Evolutionary conservation across 2,797 vertebrate species (phyloP).

Genomic region (Macroramphosus scolopax): DNA sequence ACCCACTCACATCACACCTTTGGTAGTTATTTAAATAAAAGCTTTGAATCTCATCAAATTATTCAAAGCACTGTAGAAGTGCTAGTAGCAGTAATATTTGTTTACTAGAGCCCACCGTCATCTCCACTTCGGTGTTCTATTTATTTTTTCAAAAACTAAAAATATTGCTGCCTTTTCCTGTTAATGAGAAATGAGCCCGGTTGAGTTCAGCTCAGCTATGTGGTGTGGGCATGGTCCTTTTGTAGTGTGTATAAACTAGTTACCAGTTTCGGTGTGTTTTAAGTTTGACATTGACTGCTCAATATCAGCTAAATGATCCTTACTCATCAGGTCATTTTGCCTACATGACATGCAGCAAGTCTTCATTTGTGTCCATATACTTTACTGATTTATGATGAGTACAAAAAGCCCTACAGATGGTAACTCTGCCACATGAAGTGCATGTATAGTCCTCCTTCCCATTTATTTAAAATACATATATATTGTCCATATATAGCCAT

Average conservation of each 20-base stretch:
- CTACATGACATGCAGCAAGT: not conserved
- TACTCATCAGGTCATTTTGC: slow-evolving; percentile 21
- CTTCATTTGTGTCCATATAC: slow-evolving; percentile 10
- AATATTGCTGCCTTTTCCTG: not conserved
- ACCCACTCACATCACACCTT: slow-evolving; percentile 8
- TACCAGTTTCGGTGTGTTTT: slow-evolving; percentile 25
- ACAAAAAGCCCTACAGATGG: slow-evolving; percentile 12
- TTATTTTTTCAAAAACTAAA: slow-evolving; percentile 1
- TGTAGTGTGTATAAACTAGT: slow-evolving; percentile 24
- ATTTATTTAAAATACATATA: slow-evolving; percentile 1
- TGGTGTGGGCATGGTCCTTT: slow-evolving; percentile 63
- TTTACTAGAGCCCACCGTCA: slow-evolving; percentile 8
- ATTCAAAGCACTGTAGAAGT: slow-evolving; percentile 5
- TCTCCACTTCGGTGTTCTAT: slow-evolving; percentile 3
- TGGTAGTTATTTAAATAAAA: slow-evolving; percentile 7
- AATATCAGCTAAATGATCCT: not conserved
- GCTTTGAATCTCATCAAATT: slow-evolving; percentile 5
- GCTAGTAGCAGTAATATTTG: not conserved
- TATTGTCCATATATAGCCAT: not conserved
- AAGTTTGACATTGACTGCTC: slow-evolving; percentile 20
- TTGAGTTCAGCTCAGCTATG: slow-evolving; percentile 62
- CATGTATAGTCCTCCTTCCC: slow-evolving; percentile 1
- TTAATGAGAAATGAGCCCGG: slow-evolving; percentile 34
- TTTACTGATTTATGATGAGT: slow-evolving; percentile 5
- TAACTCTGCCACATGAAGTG: slow-evolving; percentile 22